phyloP scores from a whole-genome alignment of 2,888 invertebrate genomes.

The Strigamia transsilvanica region DNA sequence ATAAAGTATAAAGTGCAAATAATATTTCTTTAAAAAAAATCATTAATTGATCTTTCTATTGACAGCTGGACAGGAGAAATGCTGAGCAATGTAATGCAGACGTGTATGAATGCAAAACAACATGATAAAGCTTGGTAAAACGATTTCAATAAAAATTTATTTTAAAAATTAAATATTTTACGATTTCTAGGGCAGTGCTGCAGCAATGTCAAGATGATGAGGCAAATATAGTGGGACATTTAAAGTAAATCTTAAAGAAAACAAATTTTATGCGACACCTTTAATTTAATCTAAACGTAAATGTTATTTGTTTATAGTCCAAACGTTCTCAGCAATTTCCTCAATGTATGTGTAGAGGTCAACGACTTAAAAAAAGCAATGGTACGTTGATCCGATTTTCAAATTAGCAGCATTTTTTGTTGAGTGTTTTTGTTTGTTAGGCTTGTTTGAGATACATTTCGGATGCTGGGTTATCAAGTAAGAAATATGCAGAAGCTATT shows the following conservation, averaged over 20 bases:
- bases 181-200: neutral
- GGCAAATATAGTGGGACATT: neutral
- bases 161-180: neutral
- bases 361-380: conserved; percentile 43
- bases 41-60: conserved; percentile 50
- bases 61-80: conserved; percentile 71
- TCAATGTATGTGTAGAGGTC: neutral
- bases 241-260: neutral
- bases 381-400: neutral
- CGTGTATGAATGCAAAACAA: conserved; percentile 67
- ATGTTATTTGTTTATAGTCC: neutral
- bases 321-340: conserved; percentile 6
- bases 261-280: neutral
- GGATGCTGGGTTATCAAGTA: neutral
- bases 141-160: neutral
- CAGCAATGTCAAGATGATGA: neutral
- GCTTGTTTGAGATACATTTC: conserved; percentile 3
- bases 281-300: neutral
- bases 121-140: conserved; percentile 69
- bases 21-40: conserved; percentile 21
- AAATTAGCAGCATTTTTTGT: neutral
- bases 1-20: conserved; percentile 5
- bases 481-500: neutral
- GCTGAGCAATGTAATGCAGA: conserved; percentile 70
- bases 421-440: neutral